These are phyloP conservation scores for Atopsyche davidsoni DNA, from an alignment of 1,140 invertebrate genomes.

Conservation along the genomic window DNA sequence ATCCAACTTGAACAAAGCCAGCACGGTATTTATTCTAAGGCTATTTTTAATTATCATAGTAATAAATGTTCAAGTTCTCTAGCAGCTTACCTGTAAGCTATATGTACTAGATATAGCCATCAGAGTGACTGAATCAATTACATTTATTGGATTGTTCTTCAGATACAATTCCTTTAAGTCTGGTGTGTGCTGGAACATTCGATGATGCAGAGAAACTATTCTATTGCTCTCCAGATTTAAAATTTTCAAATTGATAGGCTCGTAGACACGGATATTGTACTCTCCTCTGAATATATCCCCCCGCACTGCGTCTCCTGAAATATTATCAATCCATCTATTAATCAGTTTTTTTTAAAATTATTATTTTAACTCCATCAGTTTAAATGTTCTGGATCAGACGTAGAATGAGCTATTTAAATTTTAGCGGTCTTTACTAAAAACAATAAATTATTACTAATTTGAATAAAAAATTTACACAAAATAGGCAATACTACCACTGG, in stretches of 20 bases:
- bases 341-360: slow-evolving; percentile 15
- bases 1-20: slow-evolving; percentile 1
- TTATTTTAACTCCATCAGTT: slow-evolving; percentile 17
- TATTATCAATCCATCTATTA: slow-evolving; percentile 12
- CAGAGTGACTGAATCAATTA: slow-evolving; percentile 55
- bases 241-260: slow-evolving; percentile 56
- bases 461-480: too few species aligned
- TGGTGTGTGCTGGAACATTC: slow-evolving; percentile 64
- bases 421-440: slow-evolving; percentile 2
- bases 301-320: slow-evolving; percentile 51
- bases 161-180: slow-evolving; percentile 59
- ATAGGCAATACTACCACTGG: too few species aligned
- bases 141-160: slow-evolving; percentile 59
- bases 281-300: slow-evolving; percentile 55
- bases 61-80: background rate
- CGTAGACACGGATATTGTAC: slow-evolving; percentile 51
- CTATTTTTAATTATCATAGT: too few species aligned
- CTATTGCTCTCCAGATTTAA: slow-evolving; percentile 63
- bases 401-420: background rate
- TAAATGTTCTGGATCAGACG: background rate
- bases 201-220: slow-evolving; percentile 59
- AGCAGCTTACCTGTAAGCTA: slow-evolving; percentile 50
- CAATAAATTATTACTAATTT: slow-evolving; percentile 11
- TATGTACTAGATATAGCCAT: slow-evolving; percentile 53
- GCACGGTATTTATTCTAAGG: too few species aligned